These are phyloP conservation scores for Polymixis lichenea DNA, from an alignment of 2,888 invertebrate genomes.

Conservation along the genomic window DNA sequence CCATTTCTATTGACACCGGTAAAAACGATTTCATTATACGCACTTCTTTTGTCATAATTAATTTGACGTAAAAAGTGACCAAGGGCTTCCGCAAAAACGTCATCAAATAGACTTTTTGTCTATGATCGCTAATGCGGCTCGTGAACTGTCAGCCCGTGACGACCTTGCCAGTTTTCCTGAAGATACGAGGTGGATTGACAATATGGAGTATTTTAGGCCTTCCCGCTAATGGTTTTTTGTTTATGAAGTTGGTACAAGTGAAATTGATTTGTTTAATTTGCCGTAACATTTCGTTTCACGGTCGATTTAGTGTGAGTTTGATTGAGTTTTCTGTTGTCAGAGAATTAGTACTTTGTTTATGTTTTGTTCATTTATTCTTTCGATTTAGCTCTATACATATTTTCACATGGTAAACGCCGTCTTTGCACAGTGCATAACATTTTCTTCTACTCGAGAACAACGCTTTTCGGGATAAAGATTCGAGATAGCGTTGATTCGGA, in stretches of 20 bases:
- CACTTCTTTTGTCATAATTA: constrained; percentile 23
- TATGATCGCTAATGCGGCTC: constrained; percentile 66
- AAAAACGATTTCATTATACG: neutral
- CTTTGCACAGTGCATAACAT: neutral
- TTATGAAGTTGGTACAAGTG: constrained; percentile 16
- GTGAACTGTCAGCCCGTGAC: constrained; percentile 68
- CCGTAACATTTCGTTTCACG: constrained; percentile 57
- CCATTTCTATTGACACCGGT: neutral
- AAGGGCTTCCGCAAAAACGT: constrained; percentile 65
- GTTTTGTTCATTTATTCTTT: neutral
- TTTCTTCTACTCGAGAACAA: neutral
- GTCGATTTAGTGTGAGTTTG: constrained; percentile 2
- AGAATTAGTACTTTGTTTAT: neutral
- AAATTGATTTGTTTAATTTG: constrained; percentile 53
- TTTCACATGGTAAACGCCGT: neutral
- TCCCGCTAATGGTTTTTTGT: constrained; percentile 38
- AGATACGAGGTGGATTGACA: constrained; percentile 50
- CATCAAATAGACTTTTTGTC: constrained; percentile 71
- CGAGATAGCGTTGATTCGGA: too few relatives aligned
- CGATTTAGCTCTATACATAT: neutral
- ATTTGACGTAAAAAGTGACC: constrained; percentile 42
- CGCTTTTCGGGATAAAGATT: too few relatives aligned
- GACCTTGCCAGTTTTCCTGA: constrained; percentile 74
- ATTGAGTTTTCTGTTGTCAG: constrained; percentile 26
- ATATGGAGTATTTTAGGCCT: constrained; percentile 51